Conservation (phyloP, 2,113 vertebrate species). For the Dipodomys merriami region DNA sequence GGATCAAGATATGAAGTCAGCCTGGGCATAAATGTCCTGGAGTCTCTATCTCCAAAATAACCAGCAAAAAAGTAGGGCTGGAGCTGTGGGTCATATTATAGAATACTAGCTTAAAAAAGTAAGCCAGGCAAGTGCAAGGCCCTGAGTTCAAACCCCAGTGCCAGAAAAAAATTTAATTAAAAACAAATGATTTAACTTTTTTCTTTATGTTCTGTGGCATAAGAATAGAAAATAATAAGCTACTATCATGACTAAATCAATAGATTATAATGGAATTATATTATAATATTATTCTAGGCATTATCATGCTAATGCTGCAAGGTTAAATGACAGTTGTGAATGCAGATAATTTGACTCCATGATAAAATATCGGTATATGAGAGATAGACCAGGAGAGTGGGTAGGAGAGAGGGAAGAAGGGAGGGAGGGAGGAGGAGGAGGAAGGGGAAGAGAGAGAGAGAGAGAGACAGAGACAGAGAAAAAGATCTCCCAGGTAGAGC, state of each 20-base stretch:
- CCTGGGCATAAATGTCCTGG: no score
- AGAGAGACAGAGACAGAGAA: background rate
- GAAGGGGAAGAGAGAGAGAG: background rate
- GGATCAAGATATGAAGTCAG: no score
- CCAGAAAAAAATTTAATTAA: no score
- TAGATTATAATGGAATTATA: background rate
- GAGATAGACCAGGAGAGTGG: background rate
- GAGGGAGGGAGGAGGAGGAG: no score
- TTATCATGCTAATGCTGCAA: background rate
- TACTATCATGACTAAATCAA: slow-evolving; percentile 19
- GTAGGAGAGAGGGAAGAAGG: background rate
- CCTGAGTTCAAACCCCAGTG: no score
- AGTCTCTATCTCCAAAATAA: no score
- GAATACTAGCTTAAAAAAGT: no score
- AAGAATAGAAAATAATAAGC: slow-evolving; percentile 1
- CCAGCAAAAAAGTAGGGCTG: no score
- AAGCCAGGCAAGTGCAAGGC: no score
- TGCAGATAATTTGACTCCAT: background rate
- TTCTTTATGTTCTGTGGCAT: background rate
- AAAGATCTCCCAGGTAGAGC: background rate
- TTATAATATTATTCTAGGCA: background rate
- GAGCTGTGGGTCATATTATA: no score
- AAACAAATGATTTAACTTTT: background rate
- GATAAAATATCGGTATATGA: background rate
- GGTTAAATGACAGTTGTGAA: background rate